phyloP scores from a whole-genome alignment of 2,113 vertebrate species.

The Protomyctophum bolini region DNA sequence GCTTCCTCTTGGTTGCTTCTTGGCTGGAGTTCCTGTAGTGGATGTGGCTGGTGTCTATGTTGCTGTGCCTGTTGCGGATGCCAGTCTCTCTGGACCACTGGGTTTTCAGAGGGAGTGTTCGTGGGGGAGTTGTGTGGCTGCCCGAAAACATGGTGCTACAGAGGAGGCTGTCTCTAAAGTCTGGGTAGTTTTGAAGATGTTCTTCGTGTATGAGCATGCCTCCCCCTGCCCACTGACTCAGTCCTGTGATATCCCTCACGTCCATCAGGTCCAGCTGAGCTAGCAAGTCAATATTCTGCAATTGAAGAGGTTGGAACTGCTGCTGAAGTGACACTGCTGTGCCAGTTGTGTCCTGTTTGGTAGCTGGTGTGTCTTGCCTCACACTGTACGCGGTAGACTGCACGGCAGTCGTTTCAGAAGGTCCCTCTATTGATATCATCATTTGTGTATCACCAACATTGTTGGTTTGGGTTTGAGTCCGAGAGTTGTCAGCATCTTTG shows the following conservation, averaged over 20 bases:
- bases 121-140: conserved; percentile 63
- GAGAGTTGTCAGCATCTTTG: conserved; percentile 49
- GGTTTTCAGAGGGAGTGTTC: conserved; percentile 73
- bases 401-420: conserved; percentile 20
- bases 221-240: conserved; percentile 34
- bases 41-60: conserved; percentile 71
- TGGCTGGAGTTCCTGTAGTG: conserved; percentile 70
- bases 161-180: conserved; percentile 49
- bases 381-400: conserved; percentile 20
- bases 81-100: conserved; percentile 73
- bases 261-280: conserved; percentile 49
- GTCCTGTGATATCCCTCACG: conserved; percentile 24
- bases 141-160: conserved; percentile 39
- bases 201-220: conserved; percentile 16
- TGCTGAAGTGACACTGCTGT: conserved; percentile 22
- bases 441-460: conserved; percentile 36
- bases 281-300: conserved; percentile 22
- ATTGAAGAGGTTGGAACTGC: conserved; percentile 1
- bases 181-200: conserved; percentile 36
- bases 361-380: conserved; percentile 25
- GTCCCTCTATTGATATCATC: conserved; percentile 40
- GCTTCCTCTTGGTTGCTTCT: conserved; percentile 77
- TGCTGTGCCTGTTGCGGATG: conserved; percentile 55
- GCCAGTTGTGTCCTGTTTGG: conserved; percentile 7
- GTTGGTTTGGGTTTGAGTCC: conserved; percentile 42